Conservation (phyloP, 30 jellyfish, hydroid and myxozoan species). For the Mastigias papua region DNA sequence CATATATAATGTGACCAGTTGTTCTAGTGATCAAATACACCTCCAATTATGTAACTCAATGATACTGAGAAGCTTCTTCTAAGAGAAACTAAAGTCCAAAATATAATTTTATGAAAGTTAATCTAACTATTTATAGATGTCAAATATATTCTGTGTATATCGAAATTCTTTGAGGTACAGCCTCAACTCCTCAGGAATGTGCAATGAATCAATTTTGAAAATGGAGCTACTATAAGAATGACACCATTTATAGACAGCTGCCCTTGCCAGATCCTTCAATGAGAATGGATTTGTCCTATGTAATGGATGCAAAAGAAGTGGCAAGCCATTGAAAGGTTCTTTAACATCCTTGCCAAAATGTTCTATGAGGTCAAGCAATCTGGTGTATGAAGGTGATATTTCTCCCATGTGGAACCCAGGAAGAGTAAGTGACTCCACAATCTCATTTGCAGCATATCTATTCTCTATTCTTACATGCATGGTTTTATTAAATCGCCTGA, state of each 20-base stretch:
- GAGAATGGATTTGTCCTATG: constrained; percentile 40
- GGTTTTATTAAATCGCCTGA: constrained; percentile 59
- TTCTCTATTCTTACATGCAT: constrained; percentile 71
- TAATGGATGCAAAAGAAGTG: constrained; percentile 57
- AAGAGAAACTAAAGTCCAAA: background rate
- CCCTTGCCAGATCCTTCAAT: constrained; percentile 52
- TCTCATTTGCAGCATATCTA: constrained; percentile 31
- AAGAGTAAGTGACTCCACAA: constrained; percentile 9
- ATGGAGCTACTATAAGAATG: background rate
- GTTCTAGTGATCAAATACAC: too few species aligned
- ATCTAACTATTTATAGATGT: background rate
- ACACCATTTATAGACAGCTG: constrained; percentile 37
- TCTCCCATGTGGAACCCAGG: constrained; percentile 42
- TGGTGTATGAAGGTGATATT: constrained; percentile 55
- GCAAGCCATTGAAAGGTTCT: constrained; percentile 19
- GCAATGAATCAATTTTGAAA: constrained; percentile 47
- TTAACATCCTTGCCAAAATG: constrained; percentile 33
- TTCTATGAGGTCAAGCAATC: constrained; percentile 49
- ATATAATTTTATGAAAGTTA: too few species aligned
- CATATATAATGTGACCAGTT: too few species aligned
- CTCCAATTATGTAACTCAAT: too few species aligned
- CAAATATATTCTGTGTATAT: background rate
- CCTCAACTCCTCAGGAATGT: constrained; percentile 59
- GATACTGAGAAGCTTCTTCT: background rate
- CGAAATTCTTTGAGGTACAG: constrained; percentile 42